Evolutionary conservation across 2,797 vertebrate species (phyloP).

Genomic region (Tokudaia tokunoshimensis): DNA sequence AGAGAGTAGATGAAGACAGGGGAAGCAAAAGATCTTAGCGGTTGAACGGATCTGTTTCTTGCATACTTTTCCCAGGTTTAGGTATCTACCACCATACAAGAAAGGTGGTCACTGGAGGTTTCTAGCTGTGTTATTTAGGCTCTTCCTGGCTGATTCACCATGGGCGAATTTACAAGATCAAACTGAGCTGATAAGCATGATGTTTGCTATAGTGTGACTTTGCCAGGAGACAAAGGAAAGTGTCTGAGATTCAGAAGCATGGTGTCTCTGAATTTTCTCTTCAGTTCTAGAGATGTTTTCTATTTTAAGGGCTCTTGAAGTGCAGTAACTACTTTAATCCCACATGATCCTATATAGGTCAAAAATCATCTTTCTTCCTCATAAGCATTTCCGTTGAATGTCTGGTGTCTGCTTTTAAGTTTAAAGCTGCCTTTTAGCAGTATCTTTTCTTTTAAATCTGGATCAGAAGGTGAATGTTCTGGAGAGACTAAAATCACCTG

Average conservation of each 20-base stretch:
- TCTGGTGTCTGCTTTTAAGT: constrained; percentile 71
- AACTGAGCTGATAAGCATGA: neutral
- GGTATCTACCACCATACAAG: neutral
- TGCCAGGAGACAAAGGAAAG: constrained; percentile 53
- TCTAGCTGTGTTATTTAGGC: neutral
- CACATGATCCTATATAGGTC: constrained; percentile 76
- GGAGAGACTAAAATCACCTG: constrained; percentile 75
- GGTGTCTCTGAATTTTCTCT: constrained; percentile 64
- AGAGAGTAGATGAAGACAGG: neutral
- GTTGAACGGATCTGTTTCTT: neutral
- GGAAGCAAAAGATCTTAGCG: neutral
- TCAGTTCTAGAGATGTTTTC: constrained; percentile 64
- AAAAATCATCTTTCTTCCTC: constrained; percentile 75
- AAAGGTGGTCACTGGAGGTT: neutral
- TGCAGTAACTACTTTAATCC: constrained; percentile 67
- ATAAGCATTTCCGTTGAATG: constrained; percentile 77
- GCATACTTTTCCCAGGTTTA: neutral
- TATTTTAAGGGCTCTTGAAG: constrained; percentile 65
- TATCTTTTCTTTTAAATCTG: constrained; percentile 76
- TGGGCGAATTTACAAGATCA: neutral
- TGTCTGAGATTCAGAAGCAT: constrained; percentile 41
- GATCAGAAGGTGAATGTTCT: constrained; percentile 81
- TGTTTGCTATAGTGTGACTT: neutral
- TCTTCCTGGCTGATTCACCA: neutral
- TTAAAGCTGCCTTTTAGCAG: constrained; percentile 75